A percentile compares a stretch with the other conserved stretches of the same genome.
phyloP scores from a whole-genome alignment of 2,888 invertebrate species.

The Mythimna ferrago region DNA sequence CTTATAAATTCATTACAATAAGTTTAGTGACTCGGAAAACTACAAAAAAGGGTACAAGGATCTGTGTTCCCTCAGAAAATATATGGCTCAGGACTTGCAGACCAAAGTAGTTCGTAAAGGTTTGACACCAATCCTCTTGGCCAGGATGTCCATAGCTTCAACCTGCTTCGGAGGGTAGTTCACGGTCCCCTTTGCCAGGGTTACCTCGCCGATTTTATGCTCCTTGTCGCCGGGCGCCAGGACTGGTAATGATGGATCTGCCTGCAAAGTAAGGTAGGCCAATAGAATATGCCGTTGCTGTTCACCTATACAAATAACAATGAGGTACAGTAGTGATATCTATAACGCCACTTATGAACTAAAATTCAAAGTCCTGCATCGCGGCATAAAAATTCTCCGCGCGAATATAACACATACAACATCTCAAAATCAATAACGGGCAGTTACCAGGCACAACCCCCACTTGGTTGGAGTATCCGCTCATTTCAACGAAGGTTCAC shows the following conservation, averaged over 20 bases:
- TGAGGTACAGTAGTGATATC: no score
- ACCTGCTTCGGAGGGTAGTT: conserved; percentile 95
- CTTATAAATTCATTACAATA: not conserved
- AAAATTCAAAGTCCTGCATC: no score
- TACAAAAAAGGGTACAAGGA: not conserved
- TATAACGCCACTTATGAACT: no score
- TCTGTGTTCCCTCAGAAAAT: not conserved
- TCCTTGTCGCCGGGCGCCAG: conserved; percentile 97
- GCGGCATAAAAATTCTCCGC: no score
- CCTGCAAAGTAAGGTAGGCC: conserved; percentile 77
- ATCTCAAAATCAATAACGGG: no score
- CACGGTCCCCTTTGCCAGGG: conserved; percentile 94
- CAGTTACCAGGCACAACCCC: no score
- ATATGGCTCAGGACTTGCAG: not conserved
- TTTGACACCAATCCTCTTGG: conserved; percentile 89
- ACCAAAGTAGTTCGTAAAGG: conserved; percentile 70
- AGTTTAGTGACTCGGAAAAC: not conserved
- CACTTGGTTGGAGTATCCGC: no score
- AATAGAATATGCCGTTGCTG: no score
- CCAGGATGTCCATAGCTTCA: conserved; percentile 91
- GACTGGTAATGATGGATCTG: conserved; percentile 92
- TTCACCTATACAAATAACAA: no score
- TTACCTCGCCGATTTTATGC: conserved; percentile 91
- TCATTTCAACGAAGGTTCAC: no score
- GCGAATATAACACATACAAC: no score